These are phyloP conservation scores for Microcebus tavaratra DNA, from an alignment of 2,113 vertebrate species.

Conservation along the genomic window DNA sequence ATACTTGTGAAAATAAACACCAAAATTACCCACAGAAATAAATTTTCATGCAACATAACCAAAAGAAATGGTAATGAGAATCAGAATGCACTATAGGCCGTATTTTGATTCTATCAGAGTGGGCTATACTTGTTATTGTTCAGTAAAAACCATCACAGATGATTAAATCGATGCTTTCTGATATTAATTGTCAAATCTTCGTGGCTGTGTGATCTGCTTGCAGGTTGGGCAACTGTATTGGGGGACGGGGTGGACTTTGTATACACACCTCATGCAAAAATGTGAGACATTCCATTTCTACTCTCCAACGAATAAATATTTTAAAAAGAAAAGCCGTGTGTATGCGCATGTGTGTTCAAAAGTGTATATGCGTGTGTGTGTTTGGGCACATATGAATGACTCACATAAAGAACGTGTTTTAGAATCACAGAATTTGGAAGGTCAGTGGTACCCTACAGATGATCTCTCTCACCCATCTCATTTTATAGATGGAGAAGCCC, in stretches of 20 bases:
- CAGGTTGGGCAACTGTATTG: background rate
- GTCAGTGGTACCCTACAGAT: background rate
- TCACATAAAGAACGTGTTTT: background rate
- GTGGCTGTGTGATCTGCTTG: background rate
- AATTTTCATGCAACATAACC: background rate
- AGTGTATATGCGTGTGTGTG: background rate
- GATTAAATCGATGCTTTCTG: background rate
- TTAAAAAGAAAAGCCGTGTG: background rate
- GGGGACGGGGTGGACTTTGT: background rate
- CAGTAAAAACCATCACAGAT: background rate
- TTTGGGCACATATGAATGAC: background rate
- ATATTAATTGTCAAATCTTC: background rate
- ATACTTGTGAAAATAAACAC: background rate
- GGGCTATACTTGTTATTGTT: background rate
- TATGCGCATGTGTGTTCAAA: background rate
- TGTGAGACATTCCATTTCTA: background rate
- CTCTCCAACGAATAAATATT: background rate
- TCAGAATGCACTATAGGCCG: background rate
- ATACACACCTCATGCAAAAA: background rate
- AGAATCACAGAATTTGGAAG: background rate
- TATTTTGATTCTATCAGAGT: background rate
- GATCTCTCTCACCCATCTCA: background rate
- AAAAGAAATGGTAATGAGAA: slow-evolving; percentile 14
- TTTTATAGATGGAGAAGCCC: background rate
- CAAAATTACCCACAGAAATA: background rate